Evolutionary conservation across 2,888 invertebrate genomes (phyloP).

Genomic region (Dasysyrphus tricinctus): DNA sequence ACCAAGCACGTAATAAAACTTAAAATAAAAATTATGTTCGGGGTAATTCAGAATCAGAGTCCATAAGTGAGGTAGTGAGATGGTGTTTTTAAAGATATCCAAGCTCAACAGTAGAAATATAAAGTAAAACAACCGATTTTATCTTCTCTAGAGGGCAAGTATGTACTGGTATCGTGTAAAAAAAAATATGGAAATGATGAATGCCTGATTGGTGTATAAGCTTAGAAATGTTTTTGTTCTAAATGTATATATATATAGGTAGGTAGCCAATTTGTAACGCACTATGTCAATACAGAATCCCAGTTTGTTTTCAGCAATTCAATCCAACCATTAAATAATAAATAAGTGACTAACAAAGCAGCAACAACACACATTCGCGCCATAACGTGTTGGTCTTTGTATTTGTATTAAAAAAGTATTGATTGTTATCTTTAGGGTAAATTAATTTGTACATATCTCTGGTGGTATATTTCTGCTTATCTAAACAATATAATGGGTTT

Average conservation of each 20-base stretch:
- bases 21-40: too few relatives aligned
- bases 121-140: too few relatives aligned
- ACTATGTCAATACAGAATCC: slow-evolving; percentile 8
- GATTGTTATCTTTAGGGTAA: slow-evolving; percentile 33
- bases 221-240: background rate
- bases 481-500: background rate
- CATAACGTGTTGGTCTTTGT: background rate
- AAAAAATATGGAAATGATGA: background rate
- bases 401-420: slow-evolving; percentile 1
- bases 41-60: too few relatives aligned
- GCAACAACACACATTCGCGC: background rate
- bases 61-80: too few relatives aligned
- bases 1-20: too few relatives aligned
- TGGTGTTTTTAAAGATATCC: too few relatives aligned
- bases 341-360: background rate
- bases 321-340: background rate
- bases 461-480: background rate
- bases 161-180: too few relatives aligned
- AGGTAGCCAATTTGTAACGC: slow-evolving; percentile 24
- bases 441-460: background rate
- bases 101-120: too few relatives aligned
- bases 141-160: too few relatives aligned
- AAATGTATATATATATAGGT: background rate
- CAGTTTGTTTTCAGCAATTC: background rate
- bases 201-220: background rate